These are phyloP conservation scores for Holcopasites calliopsidis DNA, from an alignment of 1,140 invertebrate species.

Conservation along the genomic window DNA sequence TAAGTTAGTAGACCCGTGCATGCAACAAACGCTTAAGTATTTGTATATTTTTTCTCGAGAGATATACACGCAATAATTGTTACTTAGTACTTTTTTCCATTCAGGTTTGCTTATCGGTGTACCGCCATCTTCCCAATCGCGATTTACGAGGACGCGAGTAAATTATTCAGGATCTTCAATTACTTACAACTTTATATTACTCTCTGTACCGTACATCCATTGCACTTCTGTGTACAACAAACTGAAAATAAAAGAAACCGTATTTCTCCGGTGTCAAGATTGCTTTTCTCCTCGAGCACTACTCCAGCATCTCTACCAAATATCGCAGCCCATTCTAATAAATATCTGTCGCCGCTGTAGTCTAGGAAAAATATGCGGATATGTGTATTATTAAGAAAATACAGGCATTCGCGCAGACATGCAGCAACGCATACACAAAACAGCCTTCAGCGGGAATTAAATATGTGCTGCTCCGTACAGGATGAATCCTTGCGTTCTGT, in stretches of 20 bases:
- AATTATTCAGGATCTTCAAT: constrained; percentile 68
- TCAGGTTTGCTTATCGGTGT: not conserved
- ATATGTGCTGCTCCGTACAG: constrained; percentile 2
- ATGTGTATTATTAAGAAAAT: constrained; percentile 51
- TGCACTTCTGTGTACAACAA: constrained; percentile 25
- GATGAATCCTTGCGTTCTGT: not conserved
- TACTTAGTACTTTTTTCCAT: not conserved
- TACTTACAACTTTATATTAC: constrained; percentile 62
- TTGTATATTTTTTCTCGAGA: not conserved
- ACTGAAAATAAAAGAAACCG: constrained; percentile 33
- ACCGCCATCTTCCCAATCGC: not conserved
- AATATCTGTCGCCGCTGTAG: constrained; percentile 24
- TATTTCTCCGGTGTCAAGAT: not conserved
- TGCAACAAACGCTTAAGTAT: not conserved
- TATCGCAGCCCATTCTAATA: constrained; percentile 11
- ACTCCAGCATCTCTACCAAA: not conserved
- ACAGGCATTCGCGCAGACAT: constrained; percentile 30
- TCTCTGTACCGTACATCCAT: constrained; percentile 30
- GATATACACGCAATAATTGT: not conserved
- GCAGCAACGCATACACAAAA: constrained; percentile 6
- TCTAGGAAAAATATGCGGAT: constrained; percentile 53
- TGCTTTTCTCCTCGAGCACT: not conserved
- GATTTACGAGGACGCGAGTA: constrained; percentile 49
- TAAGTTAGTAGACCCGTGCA: too few relatives aligned
- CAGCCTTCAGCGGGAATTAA: not conserved